Conservation (phyloP, 2,113 vertebrate genomes). For the Mastomys coucha region DNA sequence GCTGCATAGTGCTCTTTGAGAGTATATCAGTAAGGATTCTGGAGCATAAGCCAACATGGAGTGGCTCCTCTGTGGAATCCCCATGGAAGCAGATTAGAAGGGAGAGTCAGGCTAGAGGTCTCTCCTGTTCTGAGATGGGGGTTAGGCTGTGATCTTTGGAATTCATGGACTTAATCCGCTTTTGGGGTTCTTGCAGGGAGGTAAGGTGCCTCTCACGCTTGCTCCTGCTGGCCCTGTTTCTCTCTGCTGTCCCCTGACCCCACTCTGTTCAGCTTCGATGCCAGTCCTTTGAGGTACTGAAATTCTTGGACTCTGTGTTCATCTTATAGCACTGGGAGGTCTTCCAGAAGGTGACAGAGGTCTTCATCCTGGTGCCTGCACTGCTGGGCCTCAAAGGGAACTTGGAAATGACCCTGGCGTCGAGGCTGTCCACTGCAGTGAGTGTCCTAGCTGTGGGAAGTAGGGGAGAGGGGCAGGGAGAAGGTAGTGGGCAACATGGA, state of each 20-base stretch:
- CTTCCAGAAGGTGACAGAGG: slow-evolving; percentile 95
- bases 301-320: slow-evolving; percentile 58
- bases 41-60: background rate
- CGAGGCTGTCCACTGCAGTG: slow-evolving; percentile 97
- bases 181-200: background rate
- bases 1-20: background rate
- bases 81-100: background rate
- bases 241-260: background rate
- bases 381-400: slow-evolving; percentile 98
- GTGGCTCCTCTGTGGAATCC: background rate
- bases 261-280: background rate
- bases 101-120: background rate
- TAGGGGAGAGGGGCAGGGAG: background rate
- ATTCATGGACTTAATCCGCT: background rate
- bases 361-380: slow-evolving; percentile 98
- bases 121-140: background rate
- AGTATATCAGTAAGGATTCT: background rate
- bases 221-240: background rate
- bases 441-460: slow-evolving; percentile 81
- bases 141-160: background rate
- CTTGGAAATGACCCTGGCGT: slow-evolving; percentile 98
- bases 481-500: background rate
- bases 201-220: background rate
- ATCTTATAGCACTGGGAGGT: slow-evolving; percentile 96
- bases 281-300: slow-evolving; percentile 38